phyloP scores from a whole-genome alignment of 2,888 invertebrate genomes.

The Nipponacmea schrenckii region DNA sequence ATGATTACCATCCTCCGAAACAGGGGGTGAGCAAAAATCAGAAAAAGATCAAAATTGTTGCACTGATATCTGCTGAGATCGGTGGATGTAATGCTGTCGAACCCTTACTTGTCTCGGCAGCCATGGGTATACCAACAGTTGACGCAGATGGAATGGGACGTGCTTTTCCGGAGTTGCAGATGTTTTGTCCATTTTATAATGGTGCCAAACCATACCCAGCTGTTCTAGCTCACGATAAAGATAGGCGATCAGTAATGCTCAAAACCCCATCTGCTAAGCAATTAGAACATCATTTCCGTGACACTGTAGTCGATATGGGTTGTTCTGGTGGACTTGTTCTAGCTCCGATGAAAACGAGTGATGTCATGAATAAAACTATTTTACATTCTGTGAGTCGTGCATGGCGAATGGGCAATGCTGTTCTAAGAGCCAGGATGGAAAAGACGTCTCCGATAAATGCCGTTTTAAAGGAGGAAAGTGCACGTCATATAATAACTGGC shows the following conservation, averaged over 20 bases:
- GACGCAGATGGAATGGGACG: conserved; percentile 64
- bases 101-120: conserved; percentile 53
- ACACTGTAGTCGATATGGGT: conserved; percentile 55
- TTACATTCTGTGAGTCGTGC: conserved; percentile 50
- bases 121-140: conserved; percentile 50
- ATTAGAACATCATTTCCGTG: conserved; percentile 54
- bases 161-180: conserved; percentile 62
- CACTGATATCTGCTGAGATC: conserved; percentile 54
- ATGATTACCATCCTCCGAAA: conserved; percentile 35
- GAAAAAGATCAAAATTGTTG: conserved; percentile 34
- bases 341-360: conserved; percentile 35
- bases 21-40: background rate
- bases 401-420: conserved; percentile 56
- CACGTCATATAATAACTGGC: conserved; percentile 46
- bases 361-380: conserved; percentile 40
- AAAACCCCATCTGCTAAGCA: conserved; percentile 42
- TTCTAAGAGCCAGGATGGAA: conserved; percentile 45
- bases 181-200: conserved; percentile 55
- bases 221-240: conserved; percentile 48
- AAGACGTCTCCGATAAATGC: conserved; percentile 50
- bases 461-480: conserved; percentile 41
- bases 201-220: conserved; percentile 48
- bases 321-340: conserved; percentile 46
- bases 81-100: conserved; percentile 60
- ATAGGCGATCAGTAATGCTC: conserved; percentile 47